Percentiles rank a stretch among this genome's conserved stretches.
These are phyloP conservation scores for Vandiemenella viatica DNA, from an alignment of 2,888 invertebrate genomes.

Conservation along the genomic window DNA sequence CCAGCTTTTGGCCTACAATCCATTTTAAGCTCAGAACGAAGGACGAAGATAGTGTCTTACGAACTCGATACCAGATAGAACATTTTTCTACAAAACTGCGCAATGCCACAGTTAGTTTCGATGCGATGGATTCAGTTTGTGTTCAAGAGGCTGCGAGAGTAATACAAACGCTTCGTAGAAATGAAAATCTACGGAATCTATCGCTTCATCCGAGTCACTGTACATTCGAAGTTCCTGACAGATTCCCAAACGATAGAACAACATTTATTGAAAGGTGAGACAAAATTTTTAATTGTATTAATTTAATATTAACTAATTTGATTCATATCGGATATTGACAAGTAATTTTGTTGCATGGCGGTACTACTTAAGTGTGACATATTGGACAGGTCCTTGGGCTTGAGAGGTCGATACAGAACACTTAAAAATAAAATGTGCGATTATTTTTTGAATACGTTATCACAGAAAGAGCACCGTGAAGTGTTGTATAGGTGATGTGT, in stretches of 20 bases:
- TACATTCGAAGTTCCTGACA: slow-evolving; percentile 23
- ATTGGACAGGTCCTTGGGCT: too few species aligned
- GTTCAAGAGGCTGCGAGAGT: slow-evolving; percentile 24
- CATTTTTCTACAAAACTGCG: slow-evolving; percentile 29
- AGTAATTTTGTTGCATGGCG: too few species aligned
- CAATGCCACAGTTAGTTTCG: slow-evolving; percentile 29
- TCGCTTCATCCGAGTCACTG: slow-evolving; percentile 27
- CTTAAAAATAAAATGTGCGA: too few species aligned
- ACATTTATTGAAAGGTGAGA: slow-evolving; percentile 15
- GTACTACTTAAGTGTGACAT: too few species aligned
- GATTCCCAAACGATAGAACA: slow-evolving; percentile 13
- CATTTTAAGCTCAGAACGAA: slow-evolving; percentile 25
- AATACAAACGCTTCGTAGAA: slow-evolving; percentile 25
- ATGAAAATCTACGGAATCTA: slow-evolving; percentile 27
- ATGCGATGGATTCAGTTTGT: slow-evolving; percentile 23
- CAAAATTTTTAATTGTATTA: too few species aligned
- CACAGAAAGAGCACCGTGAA: too few species aligned
- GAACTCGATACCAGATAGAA: slow-evolving; percentile 27
- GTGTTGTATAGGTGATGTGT: too few species aligned
- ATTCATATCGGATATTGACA: too few species aligned
- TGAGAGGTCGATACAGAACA: too few species aligned
- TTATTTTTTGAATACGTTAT: too few species aligned
- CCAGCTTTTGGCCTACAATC: slow-evolving; percentile 31
- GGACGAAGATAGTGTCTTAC: slow-evolving; percentile 25
- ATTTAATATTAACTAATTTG: too few species aligned